These are phyloP conservation scores for Callocephalon fimbriatum DNA, from an alignment of 2,113 vertebrate genomes.

Conservation along the genomic window DNA sequence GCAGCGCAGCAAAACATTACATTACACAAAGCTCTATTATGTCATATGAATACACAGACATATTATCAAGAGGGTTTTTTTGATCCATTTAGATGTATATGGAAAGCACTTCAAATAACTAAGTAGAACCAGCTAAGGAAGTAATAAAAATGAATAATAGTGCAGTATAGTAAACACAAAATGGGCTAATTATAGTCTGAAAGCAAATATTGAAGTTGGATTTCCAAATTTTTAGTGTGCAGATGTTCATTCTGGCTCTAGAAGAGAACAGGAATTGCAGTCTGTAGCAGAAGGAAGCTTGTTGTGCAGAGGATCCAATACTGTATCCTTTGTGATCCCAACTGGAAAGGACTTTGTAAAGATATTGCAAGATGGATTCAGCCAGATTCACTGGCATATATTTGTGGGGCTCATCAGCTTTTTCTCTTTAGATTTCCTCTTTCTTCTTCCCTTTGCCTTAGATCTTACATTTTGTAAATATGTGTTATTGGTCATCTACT, in stretches of 20 bases:
- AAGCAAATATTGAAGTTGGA: constrained; percentile 62
- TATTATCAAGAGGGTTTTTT: constrained; percentile 33
- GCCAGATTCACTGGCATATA: neutral
- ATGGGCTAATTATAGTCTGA: constrained; percentile 59
- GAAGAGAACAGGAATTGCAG: constrained; percentile 53
- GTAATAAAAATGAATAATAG: constrained; percentile 41
- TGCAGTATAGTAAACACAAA: constrained; percentile 55
- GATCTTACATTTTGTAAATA: neutral
- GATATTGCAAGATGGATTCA: constrained; percentile 7
- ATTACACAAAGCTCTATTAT: constrained; percentile 43
- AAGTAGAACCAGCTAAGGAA: constrained; percentile 64
- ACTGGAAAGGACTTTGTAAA: constrained; percentile 26
- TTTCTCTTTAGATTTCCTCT: neutral
- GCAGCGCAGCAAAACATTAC: constrained; percentile 59
- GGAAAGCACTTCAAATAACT: constrained; percentile 58
- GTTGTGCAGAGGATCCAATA: constrained; percentile 1
- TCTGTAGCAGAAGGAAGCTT: constrained; percentile 19
- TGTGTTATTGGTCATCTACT: neutral
- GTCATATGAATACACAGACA: constrained; percentile 16
- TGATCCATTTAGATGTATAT: constrained; percentile 54
- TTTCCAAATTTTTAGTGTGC: constrained; percentile 63
- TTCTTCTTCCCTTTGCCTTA: neutral
- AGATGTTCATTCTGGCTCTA: constrained; percentile 66
- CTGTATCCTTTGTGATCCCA: constrained; percentile 53
- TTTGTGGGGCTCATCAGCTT: neutral